These are phyloP conservation scores for Urocolius indicus DNA, from an alignment of 2,113 vertebrate species.

Conservation along the genomic window DNA sequence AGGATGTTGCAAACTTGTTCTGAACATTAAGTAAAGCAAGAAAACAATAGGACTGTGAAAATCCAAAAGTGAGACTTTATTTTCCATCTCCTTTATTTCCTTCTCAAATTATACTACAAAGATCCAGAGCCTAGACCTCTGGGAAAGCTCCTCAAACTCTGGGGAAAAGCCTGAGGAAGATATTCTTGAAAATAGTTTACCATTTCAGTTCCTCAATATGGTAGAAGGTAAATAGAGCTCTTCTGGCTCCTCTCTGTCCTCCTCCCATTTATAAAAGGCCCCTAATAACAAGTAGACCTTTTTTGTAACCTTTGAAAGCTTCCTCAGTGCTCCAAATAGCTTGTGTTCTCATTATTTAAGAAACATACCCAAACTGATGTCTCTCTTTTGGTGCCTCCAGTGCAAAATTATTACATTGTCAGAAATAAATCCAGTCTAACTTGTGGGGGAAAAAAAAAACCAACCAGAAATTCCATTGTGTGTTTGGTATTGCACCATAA, in stretches of 20 bases:
- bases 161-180: background rate
- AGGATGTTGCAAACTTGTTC: background rate
- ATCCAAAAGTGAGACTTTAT: background rate
- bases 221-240: background rate
- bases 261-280: background rate
- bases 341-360: background rate
- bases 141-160: background rate
- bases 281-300: background rate
- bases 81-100: background rate
- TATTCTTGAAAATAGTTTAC: background rate
- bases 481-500: constrained; percentile 32
- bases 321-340: background rate
- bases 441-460: background rate
- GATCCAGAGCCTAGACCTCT: background rate
- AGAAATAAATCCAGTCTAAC: constrained; percentile 14
- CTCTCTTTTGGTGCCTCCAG: background rate
- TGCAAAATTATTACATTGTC: constrained; percentile 2
- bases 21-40: background rate
- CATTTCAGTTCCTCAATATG: background rate
- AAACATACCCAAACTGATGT: background rate
- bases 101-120: background rate
- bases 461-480: background rate
- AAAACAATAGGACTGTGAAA: background rate
- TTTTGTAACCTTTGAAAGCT: background rate
- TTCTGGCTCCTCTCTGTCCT: background rate